phyloP scores from a whole-genome alignment of 2,113 vertebrate species.

The Penelope pileata region DNA sequence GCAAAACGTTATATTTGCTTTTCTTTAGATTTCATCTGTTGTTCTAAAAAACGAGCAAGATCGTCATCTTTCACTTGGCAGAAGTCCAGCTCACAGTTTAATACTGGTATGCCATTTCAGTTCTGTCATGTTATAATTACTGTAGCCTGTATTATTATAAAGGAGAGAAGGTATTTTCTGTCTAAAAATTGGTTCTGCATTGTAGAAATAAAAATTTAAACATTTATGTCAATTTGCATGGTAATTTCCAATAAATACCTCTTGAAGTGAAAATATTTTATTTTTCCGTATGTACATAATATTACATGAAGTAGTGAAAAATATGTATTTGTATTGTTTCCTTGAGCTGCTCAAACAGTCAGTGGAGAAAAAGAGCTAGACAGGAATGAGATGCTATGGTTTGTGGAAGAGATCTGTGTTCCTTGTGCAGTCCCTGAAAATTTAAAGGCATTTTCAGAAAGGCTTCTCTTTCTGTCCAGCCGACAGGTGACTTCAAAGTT shows the following conservation, averaged over 20 bases:
- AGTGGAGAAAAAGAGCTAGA: not conserved
- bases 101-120: slow-evolving; percentile 41
- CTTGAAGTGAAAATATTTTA: not conserved
- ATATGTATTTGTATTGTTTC: not conserved
- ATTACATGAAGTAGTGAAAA: not conserved
- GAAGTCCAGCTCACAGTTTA: slow-evolving; percentile 10
- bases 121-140: not conserved
- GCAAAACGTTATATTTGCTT: not conserved
- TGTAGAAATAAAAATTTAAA: not conserved
- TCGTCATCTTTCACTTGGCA: slow-evolving; percentile 77
- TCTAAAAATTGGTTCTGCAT: not conserved
- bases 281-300: not conserved
- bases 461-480: not conserved
- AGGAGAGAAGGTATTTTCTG: not conserved
- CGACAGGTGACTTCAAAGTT: not conserved
- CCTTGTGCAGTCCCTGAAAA: not conserved
- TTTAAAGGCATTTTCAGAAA: not conserved
- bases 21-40: slow-evolving; percentile 65
- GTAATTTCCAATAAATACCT: not conserved
- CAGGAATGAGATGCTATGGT: not conserved
- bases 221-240: not conserved
- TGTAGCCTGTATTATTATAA: not conserved
- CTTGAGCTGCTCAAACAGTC: not conserved
- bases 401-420: not conserved
- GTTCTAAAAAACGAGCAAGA: slow-evolving; percentile 74